A percentile compares a stretch with the other conserved stretches of the same genome.
phyloP scores from a whole-genome alignment of 1,140 invertebrate genomes.

The Dolichoris vasculosae region DNA sequence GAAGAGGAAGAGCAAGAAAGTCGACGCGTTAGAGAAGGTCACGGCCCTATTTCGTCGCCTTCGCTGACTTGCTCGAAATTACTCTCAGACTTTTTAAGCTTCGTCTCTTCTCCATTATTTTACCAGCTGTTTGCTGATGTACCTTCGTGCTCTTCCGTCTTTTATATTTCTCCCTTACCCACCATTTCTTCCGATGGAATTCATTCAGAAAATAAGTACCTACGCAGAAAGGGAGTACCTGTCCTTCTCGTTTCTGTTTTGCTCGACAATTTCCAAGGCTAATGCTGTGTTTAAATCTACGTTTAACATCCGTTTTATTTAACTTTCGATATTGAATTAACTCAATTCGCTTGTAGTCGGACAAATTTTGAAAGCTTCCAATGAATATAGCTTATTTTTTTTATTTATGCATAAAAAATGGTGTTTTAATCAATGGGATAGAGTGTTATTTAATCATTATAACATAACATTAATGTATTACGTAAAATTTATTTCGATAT shows the following conservation, averaged over 20 bases:
- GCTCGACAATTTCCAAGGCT: constrained; percentile 41
- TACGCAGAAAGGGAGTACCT: constrained; percentile 18
- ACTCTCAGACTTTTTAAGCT: not conserved
- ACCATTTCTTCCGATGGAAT: not conserved
- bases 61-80: constrained; percentile 17
- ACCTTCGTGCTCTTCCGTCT: not conserved
- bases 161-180: not conserved
- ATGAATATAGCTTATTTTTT: not conserved
- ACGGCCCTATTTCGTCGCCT: constrained; percentile 52
- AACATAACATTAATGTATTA: too few species aligned
- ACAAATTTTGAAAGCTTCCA: not conserved
- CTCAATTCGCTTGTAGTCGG: not conserved
- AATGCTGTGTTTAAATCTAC: not conserved
- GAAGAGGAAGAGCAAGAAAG: not conserved
- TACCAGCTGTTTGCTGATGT: constrained; percentile 49
- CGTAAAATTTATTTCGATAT: too few species aligned
- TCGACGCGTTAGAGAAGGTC: constrained; percentile 56
- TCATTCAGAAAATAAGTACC: not conserved
- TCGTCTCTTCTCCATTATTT: constrained; percentile 50
- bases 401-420: too few species aligned
- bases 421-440: too few species aligned
- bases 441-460: too few species aligned
- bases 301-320: not conserved
- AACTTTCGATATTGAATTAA: not conserved
- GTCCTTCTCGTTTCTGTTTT: constrained; percentile 33